Evolutionary conservation across 1,140 invertebrate genomes (phyloP).

Genomic region (Platorchestia sp.): DNA sequence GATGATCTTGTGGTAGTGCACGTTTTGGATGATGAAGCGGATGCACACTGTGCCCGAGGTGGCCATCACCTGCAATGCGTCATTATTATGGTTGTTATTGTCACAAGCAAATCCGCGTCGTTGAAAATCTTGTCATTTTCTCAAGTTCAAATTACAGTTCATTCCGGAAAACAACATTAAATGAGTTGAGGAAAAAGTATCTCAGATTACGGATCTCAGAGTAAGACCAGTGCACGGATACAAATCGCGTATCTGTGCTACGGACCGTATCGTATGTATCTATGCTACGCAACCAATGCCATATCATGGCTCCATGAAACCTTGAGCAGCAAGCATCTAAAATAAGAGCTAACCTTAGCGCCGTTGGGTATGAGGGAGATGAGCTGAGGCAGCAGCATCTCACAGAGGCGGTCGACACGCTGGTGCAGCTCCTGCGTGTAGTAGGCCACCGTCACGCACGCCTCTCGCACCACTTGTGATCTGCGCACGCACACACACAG

Average conservation of each 20-base stretch:
- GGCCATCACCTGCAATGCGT: slow-evolving; percentile 85
- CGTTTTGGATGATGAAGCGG: slow-evolving; percentile 90
- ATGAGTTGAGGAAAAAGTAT: no score
- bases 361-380: slow-evolving; percentile 96
- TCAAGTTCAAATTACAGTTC: background rate
- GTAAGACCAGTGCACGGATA: no score
- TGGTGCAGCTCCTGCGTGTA: slow-evolving; percentile 86
- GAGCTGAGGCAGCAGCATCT: slow-evolving; percentile 84
- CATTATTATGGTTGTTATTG: slow-evolving; percentile 55
- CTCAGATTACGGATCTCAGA: no score
- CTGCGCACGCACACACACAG: slow-evolving; percentile 58
- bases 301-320: no score
- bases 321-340: no score
- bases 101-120: background rate
- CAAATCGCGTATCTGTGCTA: no score
- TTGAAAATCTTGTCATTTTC: background rate
- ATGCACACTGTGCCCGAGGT: slow-evolving; percentile 89
- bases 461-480: slow-evolving; percentile 91
- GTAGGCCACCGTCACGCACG: slow-evolving; percentile 93
- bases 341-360: slow-evolving; percentile 82
- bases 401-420: slow-evolving; percentile 88
- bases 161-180: no score
- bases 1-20: slow-evolving; percentile 86
- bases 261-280: no score
- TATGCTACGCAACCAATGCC: no score